A percentile compares a stretch with the other conserved stretches of the same genome.
phyloP scores from a whole-genome alignment of 2,888 invertebrate species.

The Argynnis bischoffii region DNA sequence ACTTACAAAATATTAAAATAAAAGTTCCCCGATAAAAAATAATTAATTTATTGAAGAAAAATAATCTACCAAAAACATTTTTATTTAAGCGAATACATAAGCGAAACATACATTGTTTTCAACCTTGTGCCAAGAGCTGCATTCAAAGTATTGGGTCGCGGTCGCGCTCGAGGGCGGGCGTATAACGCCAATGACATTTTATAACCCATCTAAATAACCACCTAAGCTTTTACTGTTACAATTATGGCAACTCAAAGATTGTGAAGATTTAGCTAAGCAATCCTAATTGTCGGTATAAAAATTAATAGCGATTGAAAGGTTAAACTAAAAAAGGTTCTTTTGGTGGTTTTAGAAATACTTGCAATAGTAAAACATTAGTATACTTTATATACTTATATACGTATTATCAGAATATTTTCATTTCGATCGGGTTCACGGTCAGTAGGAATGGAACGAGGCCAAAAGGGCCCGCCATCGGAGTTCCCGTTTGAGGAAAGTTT shows the following conservation, averaged over 20 bases:
- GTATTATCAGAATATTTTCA: constrained; percentile 23
- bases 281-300: neutral
- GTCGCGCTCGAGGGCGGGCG: constrained; percentile 31
- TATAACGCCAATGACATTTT: constrained; percentile 27
- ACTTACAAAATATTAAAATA: too few species aligned
- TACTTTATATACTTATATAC: neutral
- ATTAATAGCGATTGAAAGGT: neutral
- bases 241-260: neutral
- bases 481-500: constrained; percentile 34
- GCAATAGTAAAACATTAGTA: neutral
- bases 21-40: too few species aligned
- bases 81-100: neutral
- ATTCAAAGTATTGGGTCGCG: constrained; percentile 32
- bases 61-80: neutral
- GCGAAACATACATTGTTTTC: constrained; percentile 1
- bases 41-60: neutral
- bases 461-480: constrained; percentile 33
- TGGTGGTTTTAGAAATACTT: neutral
- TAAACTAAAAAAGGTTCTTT: neutral
- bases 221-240: neutral
- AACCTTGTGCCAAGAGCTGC: constrained; percentile 25
- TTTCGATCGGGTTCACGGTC: constrained; percentile 36
- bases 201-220: constrained; percentile 6
- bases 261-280: neutral
- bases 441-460: constrained; percentile 37